Base-by-base conservation (phyloP, 2,888 invertebrate genomes). In the Drosophila trichaetosa region DNA sequence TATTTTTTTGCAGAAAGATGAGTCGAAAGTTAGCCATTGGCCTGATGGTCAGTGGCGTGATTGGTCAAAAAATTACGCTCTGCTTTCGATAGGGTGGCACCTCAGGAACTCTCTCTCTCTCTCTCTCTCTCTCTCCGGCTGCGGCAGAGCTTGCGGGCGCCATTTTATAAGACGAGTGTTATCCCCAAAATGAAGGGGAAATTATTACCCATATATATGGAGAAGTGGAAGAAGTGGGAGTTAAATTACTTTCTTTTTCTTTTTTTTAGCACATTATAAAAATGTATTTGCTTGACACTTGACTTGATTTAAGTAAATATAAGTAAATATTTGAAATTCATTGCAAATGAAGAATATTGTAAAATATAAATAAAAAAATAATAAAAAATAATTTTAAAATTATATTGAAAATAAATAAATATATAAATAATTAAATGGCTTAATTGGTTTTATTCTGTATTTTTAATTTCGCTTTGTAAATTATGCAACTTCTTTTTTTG, bases 81-180 rank as follows among this genome's bases (percentile, higher is more conserved):
- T 46, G 46, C 42, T 16, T 46, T 24, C 24, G 16, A 46, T 16
- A 16, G 46, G 46, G 21, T 24, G 24, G 21, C 21, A 46, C 7
- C 21, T 21, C 13, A 13, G 7, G 2, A 7, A 46, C 16, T 24
- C 46, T 46, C 38, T 36, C 1, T 36, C 16, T 36, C 36, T 36
- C 16, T 18, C 18, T 18, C 16, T 11, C 18, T 18, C 18, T 34
- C 21, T 21, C 40, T 40, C 21, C 27, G 0, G n/a, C n/a, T n/a
- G n/a, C n/a, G n/a, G n/a, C n/a, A n/a, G n/a, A n/a, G n/a, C 6
- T 31, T 18, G 53, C 34, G 21, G 18, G 24, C 52, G 52, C 64
- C 62, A 51, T 67, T 67, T 57, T 57, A 34, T 53, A 67, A 66
- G 29, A 40, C 10, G 29, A 13, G 3, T 48, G 16, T 46, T 46